Conservation (phyloP, 1,140 invertebrate genomes). For the Magallana gigas region DNA sequence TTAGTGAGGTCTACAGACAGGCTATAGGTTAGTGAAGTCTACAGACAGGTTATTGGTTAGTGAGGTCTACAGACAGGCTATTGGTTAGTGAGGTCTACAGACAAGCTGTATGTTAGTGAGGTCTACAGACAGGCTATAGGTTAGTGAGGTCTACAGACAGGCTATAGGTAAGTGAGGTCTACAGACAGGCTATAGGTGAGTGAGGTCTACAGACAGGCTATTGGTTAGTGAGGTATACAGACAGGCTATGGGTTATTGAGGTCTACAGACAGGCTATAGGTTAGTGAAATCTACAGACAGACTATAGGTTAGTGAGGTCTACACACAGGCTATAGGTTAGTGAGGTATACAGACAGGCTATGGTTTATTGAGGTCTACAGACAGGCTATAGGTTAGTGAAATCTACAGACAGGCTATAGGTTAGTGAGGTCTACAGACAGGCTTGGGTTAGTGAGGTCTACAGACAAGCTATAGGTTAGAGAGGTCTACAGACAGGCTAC, state of each 20-base stretch:
- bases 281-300: background rate
- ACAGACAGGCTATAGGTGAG: conserved; percentile 88
- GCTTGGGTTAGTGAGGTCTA: background rate
- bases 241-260: too few relatives aligned
- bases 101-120: too few relatives aligned
- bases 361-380: background rate
- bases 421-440: background rate
- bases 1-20: too few relatives aligned
- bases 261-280: background rate
- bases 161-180: conserved; percentile 84
- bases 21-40: too few relatives aligned
- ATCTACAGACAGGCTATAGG: background rate
- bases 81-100: too few relatives aligned
- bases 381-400: background rate
- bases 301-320: background rate
- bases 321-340: background rate
- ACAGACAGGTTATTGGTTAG: too few relatives aligned
- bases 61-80: too few relatives aligned
- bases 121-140: background rate
- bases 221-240: background rate
- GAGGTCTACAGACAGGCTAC: too few relatives aligned
- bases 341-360: background rate
- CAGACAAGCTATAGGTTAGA: too few relatives aligned
- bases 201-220: background rate
- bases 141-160: background rate